Evolutionary conservation across 1,140 invertebrate genomes (phyloP).

Genomic region (Nilaparvata lugens): DNA sequence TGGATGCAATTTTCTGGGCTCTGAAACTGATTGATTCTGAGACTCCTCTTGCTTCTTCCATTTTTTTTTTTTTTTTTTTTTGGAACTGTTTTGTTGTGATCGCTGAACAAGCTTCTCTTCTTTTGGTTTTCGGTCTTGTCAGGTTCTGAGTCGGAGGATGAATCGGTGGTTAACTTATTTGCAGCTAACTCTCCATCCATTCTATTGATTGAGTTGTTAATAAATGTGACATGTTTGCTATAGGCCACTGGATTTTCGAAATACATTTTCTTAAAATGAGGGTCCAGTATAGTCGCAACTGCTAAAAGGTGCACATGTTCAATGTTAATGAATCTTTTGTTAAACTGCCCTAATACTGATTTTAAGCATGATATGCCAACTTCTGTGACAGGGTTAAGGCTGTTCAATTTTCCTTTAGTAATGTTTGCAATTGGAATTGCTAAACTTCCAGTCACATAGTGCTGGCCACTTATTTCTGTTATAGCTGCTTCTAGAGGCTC

Average conservation of each 20-base stretch:
- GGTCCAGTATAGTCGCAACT: slow-evolving; percentile 32
- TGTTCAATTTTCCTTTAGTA: slow-evolving; percentile 1
- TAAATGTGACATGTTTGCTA: too few relatives aligned
- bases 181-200: not conserved
- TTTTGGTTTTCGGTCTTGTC: not conserved
- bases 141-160: not conserved
- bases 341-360: not conserved
- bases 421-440: slow-evolving; percentile 4
- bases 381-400: not conserved
- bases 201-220: not conserved
- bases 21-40: not conserved
- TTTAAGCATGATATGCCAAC: not conserved
- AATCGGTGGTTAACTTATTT: slow-evolving; percentile 4
- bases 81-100: slow-evolving; percentile 10
- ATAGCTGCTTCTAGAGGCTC: slow-evolving; percentile 1
- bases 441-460: slow-evolving; percentile 7
- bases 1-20: slow-evolving; percentile 5
- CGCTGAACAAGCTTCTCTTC: slow-evolving; percentile 4
- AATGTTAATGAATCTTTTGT: slow-evolving; percentile 11
- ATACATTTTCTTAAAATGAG: slow-evolving; percentile 32
- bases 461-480: slow-evolving; percentile 1
- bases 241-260: slow-evolving; percentile 8
- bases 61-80: too few relatives aligned
- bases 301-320: slow-evolving; percentile 26
- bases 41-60: slow-evolving; percentile 3